Percentiles rank a stretch among this genome's conserved stretches.
Evolutionary conservation across 2,113 vertebrate species (phyloP).

Genomic region (Rhea pennata): DNA sequence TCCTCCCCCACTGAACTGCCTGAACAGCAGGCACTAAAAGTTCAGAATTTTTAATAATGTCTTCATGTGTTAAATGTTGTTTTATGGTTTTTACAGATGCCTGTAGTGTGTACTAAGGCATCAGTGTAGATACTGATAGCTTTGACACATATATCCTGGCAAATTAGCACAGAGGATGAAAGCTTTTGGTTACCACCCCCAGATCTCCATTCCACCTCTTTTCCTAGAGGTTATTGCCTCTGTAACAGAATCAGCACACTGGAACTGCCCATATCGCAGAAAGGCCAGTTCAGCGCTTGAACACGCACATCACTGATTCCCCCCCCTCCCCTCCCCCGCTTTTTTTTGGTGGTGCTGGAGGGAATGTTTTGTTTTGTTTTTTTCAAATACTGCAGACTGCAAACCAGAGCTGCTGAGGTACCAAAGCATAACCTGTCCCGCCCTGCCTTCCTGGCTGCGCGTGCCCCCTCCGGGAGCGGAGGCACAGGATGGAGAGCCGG

Average conservation of each 20-base stretch:
- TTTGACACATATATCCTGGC: not conserved
- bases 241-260: not conserved
- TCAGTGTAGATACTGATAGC: not conserved
- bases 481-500: not conserved
- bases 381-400: too few species aligned
- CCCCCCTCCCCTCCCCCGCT: too few species aligned
- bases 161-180: rapidly evolving
- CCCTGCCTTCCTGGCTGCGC: not conserved
- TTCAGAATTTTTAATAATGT: not conserved
- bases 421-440: not conserved
- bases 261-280: not conserved
- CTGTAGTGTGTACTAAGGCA: not conserved
- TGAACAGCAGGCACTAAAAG: not conserved
- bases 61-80: not conserved
- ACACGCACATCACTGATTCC: not conserved
- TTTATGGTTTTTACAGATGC: not conserved
- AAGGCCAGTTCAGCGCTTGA: not conserved
- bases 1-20: not conserved
- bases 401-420: not conserved
- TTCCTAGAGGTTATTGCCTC: not conserved
- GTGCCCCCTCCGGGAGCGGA: not conserved
- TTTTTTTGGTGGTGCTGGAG: too few species aligned
- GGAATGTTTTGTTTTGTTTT: too few species aligned
- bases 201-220: not conserved
- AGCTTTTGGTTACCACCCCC: too few species aligned